Percentiles rank a stretch among this genome's conserved stretches.
Evolutionary conservation across 1,140 invertebrate genomes (phyloP).

Genomic region (Saxidomus purpurata): DNA sequence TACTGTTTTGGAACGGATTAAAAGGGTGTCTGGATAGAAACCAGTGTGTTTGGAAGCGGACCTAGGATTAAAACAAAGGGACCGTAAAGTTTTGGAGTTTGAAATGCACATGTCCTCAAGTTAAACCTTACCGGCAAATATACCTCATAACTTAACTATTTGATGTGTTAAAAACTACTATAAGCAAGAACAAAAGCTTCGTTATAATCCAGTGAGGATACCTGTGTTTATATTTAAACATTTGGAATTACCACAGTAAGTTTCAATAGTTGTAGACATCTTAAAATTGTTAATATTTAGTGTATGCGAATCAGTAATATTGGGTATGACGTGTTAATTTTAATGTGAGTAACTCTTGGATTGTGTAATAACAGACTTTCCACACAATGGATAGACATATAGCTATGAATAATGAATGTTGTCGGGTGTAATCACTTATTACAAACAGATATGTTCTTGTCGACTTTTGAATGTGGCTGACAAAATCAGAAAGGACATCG

Average conservation of each 20-base stretch:
- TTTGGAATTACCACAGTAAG: too few relatives aligned
- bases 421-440: background rate
- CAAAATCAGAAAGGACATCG: background rate
- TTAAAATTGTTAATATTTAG: too few relatives aligned
- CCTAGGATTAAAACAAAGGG: slow-evolving; percentile 26
- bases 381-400: too few relatives aligned
- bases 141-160: background rate
- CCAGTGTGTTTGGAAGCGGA: background rate
- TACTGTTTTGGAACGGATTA: background rate
- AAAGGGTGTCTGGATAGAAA: background rate
- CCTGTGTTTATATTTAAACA: too few relatives aligned
- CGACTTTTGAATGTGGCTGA: slow-evolving; percentile 17
- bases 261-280: too few relatives aligned
- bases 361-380: too few relatives aligned
- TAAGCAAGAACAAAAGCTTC: too few relatives aligned
- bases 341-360: too few relatives aligned
- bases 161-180: too few relatives aligned
- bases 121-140: background rate
- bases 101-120: background rate
- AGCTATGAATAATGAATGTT: slow-evolving; percentile 11
- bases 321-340: too few relatives aligned
- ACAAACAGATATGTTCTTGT: background rate
- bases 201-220: too few relatives aligned
- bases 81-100: background rate
- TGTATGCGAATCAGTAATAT: too few relatives aligned